phyloP scores from a whole-genome alignment of 64 coral and sea anemone genomes.

The Dendrophyllia cribrosa region DNA sequence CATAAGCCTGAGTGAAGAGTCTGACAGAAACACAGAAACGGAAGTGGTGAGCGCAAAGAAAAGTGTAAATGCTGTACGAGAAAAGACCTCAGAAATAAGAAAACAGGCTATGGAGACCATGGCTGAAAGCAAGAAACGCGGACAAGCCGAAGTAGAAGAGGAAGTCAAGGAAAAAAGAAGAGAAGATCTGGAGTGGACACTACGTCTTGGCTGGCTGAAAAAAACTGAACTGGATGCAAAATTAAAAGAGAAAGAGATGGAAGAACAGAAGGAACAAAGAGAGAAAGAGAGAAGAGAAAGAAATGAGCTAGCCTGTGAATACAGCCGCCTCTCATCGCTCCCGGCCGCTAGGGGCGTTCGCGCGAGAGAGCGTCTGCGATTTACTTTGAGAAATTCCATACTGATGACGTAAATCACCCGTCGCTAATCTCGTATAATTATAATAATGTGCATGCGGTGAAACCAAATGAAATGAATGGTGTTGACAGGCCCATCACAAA shows the following conservation, averaged over 20 bases:
- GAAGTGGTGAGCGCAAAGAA: conserved; percentile 7
- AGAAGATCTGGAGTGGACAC: background rate
- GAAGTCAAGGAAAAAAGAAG: background rate
- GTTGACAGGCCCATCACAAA: too few relatives aligned
- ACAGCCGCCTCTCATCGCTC: too few relatives aligned
- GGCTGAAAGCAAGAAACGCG: background rate
- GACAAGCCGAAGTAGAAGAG: background rate
- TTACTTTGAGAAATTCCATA: too few relatives aligned
- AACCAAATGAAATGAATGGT: too few relatives aligned
- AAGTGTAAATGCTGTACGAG: conserved; percentile 17
- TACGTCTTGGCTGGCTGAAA: conserved; percentile 46
- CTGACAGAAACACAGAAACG: conserved; percentile 9
- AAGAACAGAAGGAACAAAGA: conserved; percentile 36
- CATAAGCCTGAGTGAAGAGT: conserved; percentile 40
- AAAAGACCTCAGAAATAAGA: conserved; percentile 54
- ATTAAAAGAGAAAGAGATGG: conserved; percentile 39
- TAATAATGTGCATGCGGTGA: too few relatives aligned
- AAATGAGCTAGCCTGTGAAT: too few relatives aligned
- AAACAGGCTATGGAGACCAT: conserved; percentile 72
- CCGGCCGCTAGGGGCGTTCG: too few relatives aligned
- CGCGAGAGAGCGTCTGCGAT: too few relatives aligned
- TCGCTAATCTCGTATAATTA: too few relatives aligned
- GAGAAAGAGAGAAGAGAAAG: conserved; percentile 13
- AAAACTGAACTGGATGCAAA: conserved; percentile 45
- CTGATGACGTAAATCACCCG: too few relatives aligned